Evolutionary conservation across 1,140 invertebrate species (phyloP).

Genomic region (Anthonomus grandis): DNA sequence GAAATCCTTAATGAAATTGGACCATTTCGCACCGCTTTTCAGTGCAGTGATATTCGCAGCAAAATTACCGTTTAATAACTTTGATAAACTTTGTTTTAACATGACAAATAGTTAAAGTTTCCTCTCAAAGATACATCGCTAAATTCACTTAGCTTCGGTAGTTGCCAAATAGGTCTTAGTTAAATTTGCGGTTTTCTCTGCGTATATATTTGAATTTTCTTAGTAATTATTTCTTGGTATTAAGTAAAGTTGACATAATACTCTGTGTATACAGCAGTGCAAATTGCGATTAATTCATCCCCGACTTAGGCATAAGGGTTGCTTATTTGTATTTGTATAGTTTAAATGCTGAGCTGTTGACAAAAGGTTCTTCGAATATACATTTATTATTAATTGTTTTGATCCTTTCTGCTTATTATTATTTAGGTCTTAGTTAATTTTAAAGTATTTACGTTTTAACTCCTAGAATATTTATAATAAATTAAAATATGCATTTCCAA

Average conservation of each 20-base stretch:
- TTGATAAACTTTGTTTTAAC: constrained; percentile 21
- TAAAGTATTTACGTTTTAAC: too few species aligned
- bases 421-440: too few species aligned
- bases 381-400: too few species aligned
- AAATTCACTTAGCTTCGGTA: constrained; percentile 16
- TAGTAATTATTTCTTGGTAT: constrained; percentile 6
- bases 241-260: constrained; percentile 10
- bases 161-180: constrained; percentile 12
- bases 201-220: constrained; percentile 14
- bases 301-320: neutral
- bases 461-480: too few species aligned
- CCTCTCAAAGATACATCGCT: constrained; percentile 12
- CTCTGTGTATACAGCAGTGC: neutral
- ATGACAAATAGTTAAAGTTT: constrained; percentile 22
- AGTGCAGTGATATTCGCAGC: constrained; percentile 2
- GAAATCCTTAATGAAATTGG: constrained; percentile 17
- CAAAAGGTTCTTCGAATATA: too few species aligned
- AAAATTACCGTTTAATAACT: constrained; percentile 21
- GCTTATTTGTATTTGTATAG: neutral
- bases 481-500: too few species aligned
- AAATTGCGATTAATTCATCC: constrained; percentile 1
- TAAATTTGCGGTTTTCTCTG: constrained; percentile 9
- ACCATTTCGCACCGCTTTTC: constrained; percentile 1
- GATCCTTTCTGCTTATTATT: too few species aligned
- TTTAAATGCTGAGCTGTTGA: too few species aligned